Evolutionary conservation across 2,888 invertebrate species (phyloP), one percentile per base, ranked within the genome.

Genomic region (Drosophila infuscata): DNA sequence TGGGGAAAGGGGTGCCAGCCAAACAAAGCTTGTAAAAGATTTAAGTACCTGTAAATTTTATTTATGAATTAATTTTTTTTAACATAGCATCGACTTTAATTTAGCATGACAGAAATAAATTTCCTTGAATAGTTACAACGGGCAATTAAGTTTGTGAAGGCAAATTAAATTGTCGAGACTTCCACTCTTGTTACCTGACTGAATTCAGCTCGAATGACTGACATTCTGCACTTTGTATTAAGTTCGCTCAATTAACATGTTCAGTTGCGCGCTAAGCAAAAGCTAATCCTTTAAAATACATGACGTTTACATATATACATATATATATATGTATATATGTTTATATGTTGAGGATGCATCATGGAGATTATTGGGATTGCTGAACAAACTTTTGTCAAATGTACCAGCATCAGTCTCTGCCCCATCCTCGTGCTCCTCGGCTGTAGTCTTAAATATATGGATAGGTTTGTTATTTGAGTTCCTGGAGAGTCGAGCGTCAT

Each of bases 11-110:
- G 12, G n/a, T 30, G 53, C 30, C 30, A 43, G 30, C 25, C 29
- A 12, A 38, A 53, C 20, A 54, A 69, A 64, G 58, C 72, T 49
- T 71, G 59, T 56, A 48, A n/a, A 84, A 75, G 85, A 85, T 84
- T 89, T 89, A 79, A 75, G 65, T 71, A 64, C 69, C 75, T 87
- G 88, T 70, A 84, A 76, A 68, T 84, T 75, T 71, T 76, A 88
- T 84, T 89, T 89, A 85, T 73, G 74, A 72, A 70, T 51, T 63
- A 41, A 67, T 57, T 70, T 57, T 56, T 38, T 51, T 36, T 17
- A 53, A 38, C 32, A 48, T 52, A 52, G n/a, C 20, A 43, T 41
- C 41, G 41, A 33, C 43, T 17, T 43, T 43, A 32, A 57, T 43
- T 51, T 49, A 0, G 17, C 49, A 51, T 30, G 11, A 3, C 1